Evolutionary conservation across 2,113 vertebrate genomes (phyloP).

Genomic region (Tragelaphus buxtoni): DNA sequence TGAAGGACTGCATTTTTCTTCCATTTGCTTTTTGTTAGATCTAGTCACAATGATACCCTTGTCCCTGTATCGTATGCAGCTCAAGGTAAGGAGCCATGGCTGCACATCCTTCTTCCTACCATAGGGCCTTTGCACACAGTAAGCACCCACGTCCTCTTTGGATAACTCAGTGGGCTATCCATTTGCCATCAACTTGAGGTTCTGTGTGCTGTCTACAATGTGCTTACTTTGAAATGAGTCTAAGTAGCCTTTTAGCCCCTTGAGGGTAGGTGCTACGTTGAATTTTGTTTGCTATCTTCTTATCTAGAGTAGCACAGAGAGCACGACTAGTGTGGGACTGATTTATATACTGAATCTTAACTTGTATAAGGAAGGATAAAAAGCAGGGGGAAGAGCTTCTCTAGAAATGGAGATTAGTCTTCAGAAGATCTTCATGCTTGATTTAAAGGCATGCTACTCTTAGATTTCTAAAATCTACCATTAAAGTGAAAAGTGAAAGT

Average conservation of each 20-base stretch:
- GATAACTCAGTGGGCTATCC: background rate
- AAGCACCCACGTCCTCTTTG: background rate
- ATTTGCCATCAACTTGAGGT: background rate
- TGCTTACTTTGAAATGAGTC: background rate
- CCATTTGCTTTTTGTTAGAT: background rate
- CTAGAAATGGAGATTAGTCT: conserved; percentile 10
- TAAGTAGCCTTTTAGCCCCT: background rate
- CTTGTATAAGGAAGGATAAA: conserved; percentile 1
- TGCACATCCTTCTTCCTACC: background rate
- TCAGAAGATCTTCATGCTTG: background rate
- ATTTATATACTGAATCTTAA: background rate
- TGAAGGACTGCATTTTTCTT: background rate
- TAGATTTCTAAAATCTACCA: background rate
- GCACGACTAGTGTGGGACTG: background rate
- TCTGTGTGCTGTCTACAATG: background rate
- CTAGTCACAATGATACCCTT: background rate
- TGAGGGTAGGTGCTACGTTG: background rate
- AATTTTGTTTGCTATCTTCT: background rate
- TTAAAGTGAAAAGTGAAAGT: too few species aligned
- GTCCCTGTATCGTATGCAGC: background rate
- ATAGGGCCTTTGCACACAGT: background rate
- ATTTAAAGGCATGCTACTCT: background rate
- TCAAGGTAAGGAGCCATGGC: background rate
- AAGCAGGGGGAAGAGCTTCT: background rate
- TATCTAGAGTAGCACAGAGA: background rate